Conservation (phyloP, 2,888 invertebrate genomes). For the Cheilosia grossa region DNA sequence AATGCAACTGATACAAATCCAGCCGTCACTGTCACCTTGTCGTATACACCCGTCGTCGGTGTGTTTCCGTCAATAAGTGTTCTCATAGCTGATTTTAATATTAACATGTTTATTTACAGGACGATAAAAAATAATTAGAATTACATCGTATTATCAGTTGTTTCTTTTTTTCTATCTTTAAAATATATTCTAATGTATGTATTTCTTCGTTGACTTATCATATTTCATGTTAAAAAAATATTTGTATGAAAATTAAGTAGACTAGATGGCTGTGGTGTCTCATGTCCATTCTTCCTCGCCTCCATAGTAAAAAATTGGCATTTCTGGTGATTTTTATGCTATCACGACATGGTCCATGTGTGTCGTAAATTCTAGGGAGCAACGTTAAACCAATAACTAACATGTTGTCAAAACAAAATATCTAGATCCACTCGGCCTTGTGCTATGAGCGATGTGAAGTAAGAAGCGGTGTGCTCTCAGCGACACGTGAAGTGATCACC, state of each 20-base stretch:
- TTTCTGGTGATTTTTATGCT: conserved; percentile 32
- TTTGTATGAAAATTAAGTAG: conserved; percentile 72
- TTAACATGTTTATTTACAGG: conserved; percentile 70
- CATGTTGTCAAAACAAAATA: conserved; percentile 5
- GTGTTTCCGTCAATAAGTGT: no score
- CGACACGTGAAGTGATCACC: conserved; percentile 80
- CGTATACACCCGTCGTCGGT: no score
- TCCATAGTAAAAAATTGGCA: conserved; percentile 61
- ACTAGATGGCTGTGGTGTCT: conserved; percentile 72
- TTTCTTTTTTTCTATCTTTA: conserved; percentile 24
- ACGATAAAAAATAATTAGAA: conserved; percentile 64
- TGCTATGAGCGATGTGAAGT: conserved; percentile 82
- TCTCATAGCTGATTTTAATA: not conserved
- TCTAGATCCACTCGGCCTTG: conserved; percentile 82
- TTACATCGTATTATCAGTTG: conserved; percentile 44
- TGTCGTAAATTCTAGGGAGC: conserved; percentile 24
- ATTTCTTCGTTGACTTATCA: conserved; percentile 66
- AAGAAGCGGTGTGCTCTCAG: conserved; percentile 82
- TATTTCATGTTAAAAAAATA: conserved; percentile 70
- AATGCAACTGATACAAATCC: no score
- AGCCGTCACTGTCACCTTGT: no score
- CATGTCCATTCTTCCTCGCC: conserved; percentile 37
- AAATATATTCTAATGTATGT: conserved; percentile 36
- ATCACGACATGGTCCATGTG: conserved; percentile 50
- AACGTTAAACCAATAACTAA: conserved; percentile 52